phyloP scores from a whole-genome alignment of 1,140 invertebrate species.

The Lutraria rhynchaena region DNA sequence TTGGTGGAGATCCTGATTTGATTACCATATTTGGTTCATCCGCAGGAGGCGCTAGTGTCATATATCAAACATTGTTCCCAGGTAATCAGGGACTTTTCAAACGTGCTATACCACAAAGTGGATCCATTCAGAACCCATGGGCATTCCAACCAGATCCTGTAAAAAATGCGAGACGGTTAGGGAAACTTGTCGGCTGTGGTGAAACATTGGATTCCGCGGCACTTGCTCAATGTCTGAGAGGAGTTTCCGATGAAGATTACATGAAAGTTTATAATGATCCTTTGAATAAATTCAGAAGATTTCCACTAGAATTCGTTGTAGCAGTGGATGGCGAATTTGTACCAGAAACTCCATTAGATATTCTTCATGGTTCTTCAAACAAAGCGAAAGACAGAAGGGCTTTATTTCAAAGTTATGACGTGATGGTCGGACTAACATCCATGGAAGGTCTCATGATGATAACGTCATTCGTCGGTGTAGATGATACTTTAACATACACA shows the following conservation, averaged over 20 bases:
- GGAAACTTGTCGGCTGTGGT: neutral
- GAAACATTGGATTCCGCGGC: neutral
- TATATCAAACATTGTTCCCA: constrained; percentile 57
- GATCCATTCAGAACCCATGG: constrained; percentile 37
- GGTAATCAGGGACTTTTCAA: constrained; percentile 61
- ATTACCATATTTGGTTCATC: constrained; percentile 88
- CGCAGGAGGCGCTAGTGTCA: constrained; percentile 89
- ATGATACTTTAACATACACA: neutral
- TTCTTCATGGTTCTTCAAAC: constrained; percentile 27
- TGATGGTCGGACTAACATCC: constrained; percentile 17
- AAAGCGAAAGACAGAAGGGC: constrained; percentile 5
- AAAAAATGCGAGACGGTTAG: constrained; percentile 28
- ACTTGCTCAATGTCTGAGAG: neutral
- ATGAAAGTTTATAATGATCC: constrained; percentile 3
- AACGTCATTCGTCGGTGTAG: neutral
- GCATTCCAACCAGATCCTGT: constrained; percentile 2
- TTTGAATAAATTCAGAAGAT: neutral
- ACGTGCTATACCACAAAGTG: constrained; percentile 63
- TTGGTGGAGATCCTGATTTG: constrained; percentile 88
- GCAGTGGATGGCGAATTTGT: constrained; percentile 59
- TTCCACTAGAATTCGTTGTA: constrained; percentile 42
- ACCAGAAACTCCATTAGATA: constrained; percentile 6
- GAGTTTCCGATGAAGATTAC: neutral
- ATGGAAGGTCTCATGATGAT: constrained; percentile 6
- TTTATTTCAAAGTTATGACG: constrained; percentile 42